These are phyloP conservation scores for Varecia variegata DNA, from an alignment of 2,797 vertebrate genomes.

Conservation along the genomic window DNA sequence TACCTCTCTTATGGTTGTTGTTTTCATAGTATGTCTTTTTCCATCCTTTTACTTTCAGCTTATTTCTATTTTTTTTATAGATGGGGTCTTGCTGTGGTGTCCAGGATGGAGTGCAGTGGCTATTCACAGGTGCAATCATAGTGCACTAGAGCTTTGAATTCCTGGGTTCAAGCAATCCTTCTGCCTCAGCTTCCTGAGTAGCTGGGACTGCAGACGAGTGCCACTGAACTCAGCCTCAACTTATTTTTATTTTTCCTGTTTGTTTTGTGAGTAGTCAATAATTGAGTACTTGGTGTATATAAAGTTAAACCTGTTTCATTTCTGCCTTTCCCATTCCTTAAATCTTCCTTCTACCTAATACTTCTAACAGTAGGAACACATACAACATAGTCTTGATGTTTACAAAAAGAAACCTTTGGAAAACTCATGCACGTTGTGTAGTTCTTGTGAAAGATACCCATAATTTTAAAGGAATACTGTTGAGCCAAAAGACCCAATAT, in stretches of 20 bases:
- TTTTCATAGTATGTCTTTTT: background rate
- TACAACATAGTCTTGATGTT: background rate
- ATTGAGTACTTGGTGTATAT: background rate
- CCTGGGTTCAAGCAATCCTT: background rate
- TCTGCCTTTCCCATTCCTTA: background rate
- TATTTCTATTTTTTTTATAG: background rate
- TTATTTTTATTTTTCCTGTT: background rate
- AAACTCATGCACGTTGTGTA: background rate
- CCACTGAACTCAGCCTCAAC: background rate
- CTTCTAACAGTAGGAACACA: background rate
- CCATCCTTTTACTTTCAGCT: background rate
- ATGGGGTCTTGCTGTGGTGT: background rate
- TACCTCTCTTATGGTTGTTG: background rate
- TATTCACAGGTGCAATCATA: background rate
- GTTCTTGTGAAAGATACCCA: background rate
- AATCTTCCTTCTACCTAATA: background rate
- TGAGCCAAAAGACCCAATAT: background rate
- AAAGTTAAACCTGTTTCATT: background rate
- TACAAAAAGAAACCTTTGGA: background rate
- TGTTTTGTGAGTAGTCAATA: background rate
- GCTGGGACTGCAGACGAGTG: background rate
- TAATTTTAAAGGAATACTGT: background rate
- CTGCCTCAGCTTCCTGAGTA: background rate
- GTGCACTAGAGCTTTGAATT: background rate
- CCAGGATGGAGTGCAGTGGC: background rate